Conservation (phyloP, 2,113 vertebrate species). For the Lophochroa leadbeateri region DNA sequence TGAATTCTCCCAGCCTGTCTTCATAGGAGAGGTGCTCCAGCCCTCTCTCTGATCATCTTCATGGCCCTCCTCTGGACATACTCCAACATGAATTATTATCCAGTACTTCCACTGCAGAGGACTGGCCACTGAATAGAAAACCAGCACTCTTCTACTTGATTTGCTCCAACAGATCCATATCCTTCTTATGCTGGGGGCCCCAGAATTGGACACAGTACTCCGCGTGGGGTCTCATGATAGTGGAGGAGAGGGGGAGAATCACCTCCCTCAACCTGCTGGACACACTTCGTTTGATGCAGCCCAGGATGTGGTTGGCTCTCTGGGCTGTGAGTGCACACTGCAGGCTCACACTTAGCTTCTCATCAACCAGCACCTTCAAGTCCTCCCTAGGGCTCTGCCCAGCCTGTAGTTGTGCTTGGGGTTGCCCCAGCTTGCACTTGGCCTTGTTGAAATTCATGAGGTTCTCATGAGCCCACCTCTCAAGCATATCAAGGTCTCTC, state of each 20-base stretch:
- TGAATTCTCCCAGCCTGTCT: not conserved
- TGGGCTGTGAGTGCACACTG: not conserved
- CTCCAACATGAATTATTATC: not conserved
- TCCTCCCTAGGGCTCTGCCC: not conserved
- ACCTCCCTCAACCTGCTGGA: not conserved
- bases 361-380: not conserved
- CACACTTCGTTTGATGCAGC: not conserved
- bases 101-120: not conserved
- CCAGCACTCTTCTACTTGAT: not conserved
- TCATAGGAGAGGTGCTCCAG: not conserved
- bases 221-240: not conserved
- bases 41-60: not conserved
- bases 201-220: not conserved
- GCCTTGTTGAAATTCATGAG: not conserved
- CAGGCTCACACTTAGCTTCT: not conserved
- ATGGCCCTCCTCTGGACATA: not conserved
- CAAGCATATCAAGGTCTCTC: not conserved
- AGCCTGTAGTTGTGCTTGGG: not conserved
- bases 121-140: not conserved
- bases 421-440: not conserved
- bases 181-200: not conserved
- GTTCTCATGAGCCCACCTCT: not conserved
- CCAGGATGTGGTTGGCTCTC: not conserved
- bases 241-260: not conserved
- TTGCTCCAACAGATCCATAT: not conserved